Percentiles rank a stretch among this genome's conserved stretches.
Conservation (phyloP, 2,888 invertebrate species). For the Penaeus monodon region DNA sequence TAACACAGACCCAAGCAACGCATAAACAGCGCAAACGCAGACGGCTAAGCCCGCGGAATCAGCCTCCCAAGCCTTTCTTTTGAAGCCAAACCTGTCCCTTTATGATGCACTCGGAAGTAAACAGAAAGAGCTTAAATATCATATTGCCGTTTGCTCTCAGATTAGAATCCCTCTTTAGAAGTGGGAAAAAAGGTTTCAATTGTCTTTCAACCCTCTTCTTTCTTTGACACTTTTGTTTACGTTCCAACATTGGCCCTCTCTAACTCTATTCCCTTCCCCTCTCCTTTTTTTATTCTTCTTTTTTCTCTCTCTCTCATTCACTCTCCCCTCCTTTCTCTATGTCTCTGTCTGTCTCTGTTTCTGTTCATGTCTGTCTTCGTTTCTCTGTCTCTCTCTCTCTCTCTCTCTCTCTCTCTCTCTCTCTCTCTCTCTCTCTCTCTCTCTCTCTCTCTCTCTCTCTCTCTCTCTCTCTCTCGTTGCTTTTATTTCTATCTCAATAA, state of each 20-base stretch:
- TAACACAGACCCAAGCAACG: no score
- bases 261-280: not conserved
- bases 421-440: not conserved
- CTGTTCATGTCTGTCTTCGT: not conserved
- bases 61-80: no score
- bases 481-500: no score
- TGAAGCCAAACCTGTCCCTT: no score
- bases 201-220: not conserved
- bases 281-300: not conserved
- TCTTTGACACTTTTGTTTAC: not conserved
- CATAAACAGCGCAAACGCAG: no score
- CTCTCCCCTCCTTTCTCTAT: not conserved
- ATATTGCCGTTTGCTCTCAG: no score
- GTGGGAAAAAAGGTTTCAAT: not conserved
- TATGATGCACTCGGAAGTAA: no score
- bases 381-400: not conserved
- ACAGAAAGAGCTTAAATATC: no score
- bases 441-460: not conserved
- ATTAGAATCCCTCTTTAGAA: no score
- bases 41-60: no score
- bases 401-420: not conserved
- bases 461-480: no score
- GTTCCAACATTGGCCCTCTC: not conserved
- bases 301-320: not conserved
- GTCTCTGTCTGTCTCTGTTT: not conserved